Base-by-base conservation (phyloP, 2,888 invertebrate species). In the Psococerastis gibbosa region DNA sequence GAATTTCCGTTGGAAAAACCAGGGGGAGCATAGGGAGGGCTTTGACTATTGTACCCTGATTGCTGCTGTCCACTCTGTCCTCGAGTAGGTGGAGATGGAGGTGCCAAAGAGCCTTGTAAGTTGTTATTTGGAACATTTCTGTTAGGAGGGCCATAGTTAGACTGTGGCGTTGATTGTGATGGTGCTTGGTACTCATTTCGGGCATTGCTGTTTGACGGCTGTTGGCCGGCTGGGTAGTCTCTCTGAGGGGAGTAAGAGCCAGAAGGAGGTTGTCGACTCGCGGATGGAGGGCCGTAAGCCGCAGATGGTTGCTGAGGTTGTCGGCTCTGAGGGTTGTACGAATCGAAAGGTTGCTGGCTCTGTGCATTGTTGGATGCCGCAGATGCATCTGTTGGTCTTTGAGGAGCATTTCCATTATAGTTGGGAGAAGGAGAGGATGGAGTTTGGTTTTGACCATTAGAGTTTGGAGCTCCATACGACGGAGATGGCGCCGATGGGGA, bases 21-120 rank as follows among this genome's bases (percentile, higher is more conserved):
- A 5, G 51, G 50, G 8, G 47, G 45, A 9, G 49, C 49, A 23
- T 49, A 51, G 8, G 51, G 47, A 9, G 35, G 35, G 9, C 38
- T 4, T n/a, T n/a, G n/a, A n/a, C n/a, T n/a, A n/a, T n/a, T n/a
- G n/a, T n/a, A n/a, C n/a, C n/a, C n/a, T n/a, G n/a, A n/a, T n/a
- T n/a, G n/a, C 27, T 27, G 27, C 6, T 6, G 11, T 9, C 27
- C 27, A 27, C 11, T 6, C 6, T 6, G 27, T 9, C 27, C 27
- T 11, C 27, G 27, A n/a, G n/a, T n/a, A 27, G 27, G 27, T 6
- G 27, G 27, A 9, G 27, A 27, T 9, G 27, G 27, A 27, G 27
- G 27, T n/a, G n/a, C n/a, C n/a, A n/a, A n/a, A n/a, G n/a, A n/a
- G n/a, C n/a, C n/a, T n/a, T n/a, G n/a, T n/a, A n/a, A n/a, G n/a